Percentiles rank a stretch among this genome's conserved stretches.
These are phyloP conservation scores for Neoaliturus tenellus DNA, from an alignment of 2,888 invertebrate species.

Conservation along the genomic window DNA sequence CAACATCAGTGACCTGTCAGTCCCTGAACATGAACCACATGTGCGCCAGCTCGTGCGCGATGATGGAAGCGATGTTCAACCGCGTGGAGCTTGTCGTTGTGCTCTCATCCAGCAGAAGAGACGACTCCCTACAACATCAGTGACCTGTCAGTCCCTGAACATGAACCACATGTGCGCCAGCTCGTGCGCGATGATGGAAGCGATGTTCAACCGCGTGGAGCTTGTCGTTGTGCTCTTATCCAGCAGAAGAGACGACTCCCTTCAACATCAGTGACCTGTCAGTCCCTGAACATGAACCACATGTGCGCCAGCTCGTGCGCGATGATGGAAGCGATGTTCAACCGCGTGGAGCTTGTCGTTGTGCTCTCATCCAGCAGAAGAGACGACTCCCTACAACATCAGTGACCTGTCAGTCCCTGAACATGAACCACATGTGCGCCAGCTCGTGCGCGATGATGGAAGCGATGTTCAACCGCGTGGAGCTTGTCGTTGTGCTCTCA, in stretches of 20 bases:
- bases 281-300: too few relatives aligned
- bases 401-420: too few relatives aligned
- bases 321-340: slow-evolving; percentile 79
- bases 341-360: slow-evolving; percentile 71
- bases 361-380: slow-evolving; percentile 71
- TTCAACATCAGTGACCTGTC: too few relatives aligned
- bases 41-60: slow-evolving; percentile 85
- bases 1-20: too few relatives aligned
- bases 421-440: slow-evolving; percentile 87
- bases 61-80: slow-evolving; percentile 79
- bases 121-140: slow-evolving; percentile 71
- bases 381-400: slow-evolving; percentile 71
- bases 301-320: slow-evolving; percentile 85
- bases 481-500: slow-evolving; percentile 64
- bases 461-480: slow-evolving; percentile 77
- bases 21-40: too few relatives aligned
- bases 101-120: slow-evolving; percentile 71
- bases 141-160: too few relatives aligned
- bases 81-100: slow-evolving; percentile 69
- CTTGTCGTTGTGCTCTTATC: slow-evolving; percentile 68
- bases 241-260: slow-evolving; percentile 72
- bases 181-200: slow-evolving; percentile 83
- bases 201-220: slow-evolving; percentile 76
- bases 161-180: slow-evolving; percentile 87
- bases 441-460: slow-evolving; percentile 84